Base-by-base conservation (phyloP, 2,797 vertebrate species). In the Synaphobranchus kaupii region DNA sequence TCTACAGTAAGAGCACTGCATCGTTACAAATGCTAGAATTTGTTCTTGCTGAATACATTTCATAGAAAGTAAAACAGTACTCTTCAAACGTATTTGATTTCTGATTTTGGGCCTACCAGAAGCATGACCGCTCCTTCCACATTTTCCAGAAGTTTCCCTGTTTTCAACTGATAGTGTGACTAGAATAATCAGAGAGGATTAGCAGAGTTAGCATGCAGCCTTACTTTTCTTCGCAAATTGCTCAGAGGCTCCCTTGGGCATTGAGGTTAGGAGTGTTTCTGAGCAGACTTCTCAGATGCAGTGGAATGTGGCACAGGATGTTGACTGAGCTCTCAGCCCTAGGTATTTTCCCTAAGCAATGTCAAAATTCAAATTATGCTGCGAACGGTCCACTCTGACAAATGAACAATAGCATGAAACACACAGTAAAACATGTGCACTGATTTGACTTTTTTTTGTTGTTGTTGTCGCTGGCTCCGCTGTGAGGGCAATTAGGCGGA, bases 201-300 rank as follows among this genome's bases (percentile, higher is more conserved):
- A 92, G 84, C 47, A 91, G 86, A 54, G 88, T 89, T 89, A 84
- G 90, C 85, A 89, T 90, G 89, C 88, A 92, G 90, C 91, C 90
- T 93, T 91, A 89, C 90, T 90, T 94, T 95, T 93, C 91, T 93
- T 90, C 90, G 90, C 91, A 91, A 44, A 92, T 92, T 93, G 92
- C 92, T 92, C 89, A 91, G 88, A 91, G 90, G 88, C 88, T 93
- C 91, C 90, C 92, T 89, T 90, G 91, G 92, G 91, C 90, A 88
- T 90, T 92, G 92, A 93, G 93, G 92, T 94, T 90, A 91, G 89
- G 80, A 88, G 85, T 84, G 84, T 89, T 90, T 92, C 89, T 91
- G 88, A 88, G 87, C 87, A 89, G 84, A 88, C 87, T 90, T 88
- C 91, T 94, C 87, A 90, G 91, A 92, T 92, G 91, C 93, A 89